Conservation (phyloP, 2,888 invertebrate genomes). For the Napeogenes inachia region DNA sequence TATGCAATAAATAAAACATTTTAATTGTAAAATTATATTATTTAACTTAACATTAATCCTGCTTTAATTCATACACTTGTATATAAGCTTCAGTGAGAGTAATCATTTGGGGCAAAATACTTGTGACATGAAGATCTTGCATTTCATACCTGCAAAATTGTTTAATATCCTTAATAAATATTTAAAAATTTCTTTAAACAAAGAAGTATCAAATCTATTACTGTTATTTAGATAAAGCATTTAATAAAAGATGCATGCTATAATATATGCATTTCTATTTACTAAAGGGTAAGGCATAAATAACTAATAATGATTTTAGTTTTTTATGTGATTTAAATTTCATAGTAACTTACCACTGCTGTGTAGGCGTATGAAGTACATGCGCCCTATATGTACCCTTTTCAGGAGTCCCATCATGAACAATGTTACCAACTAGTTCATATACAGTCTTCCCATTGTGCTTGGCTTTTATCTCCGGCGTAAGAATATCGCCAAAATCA, state of each 20-base stretch:
- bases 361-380: constrained; percentile 91
- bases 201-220: constrained; percentile 31
- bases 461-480: constrained; percentile 86
- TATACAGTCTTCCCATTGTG: constrained; percentile 91
- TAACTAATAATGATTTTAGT: not conserved
- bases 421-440: constrained; percentile 98
- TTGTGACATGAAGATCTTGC: constrained; percentile 98
- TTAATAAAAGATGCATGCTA: no score
- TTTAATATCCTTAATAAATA: not conserved
- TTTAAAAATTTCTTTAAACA: not conserved
- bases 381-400: constrained; percentile 97
- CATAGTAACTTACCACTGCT: constrained; percentile 80
- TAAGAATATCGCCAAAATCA: constrained; percentile 96
- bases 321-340: not conserved
- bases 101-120: constrained; percentile 99
- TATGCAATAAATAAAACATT: constrained; percentile 64
- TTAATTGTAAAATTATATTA: constrained; percentile 43
- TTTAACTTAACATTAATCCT: constrained; percentile 51
- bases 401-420: constrained; percentile 97
- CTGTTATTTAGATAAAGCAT: not conserved
- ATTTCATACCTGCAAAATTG: constrained; percentile 81
- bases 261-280: no score
- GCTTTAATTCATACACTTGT: constrained; percentile 85
- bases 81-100: constrained; percentile 99
- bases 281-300: no score